phyloP scores from a whole-genome alignment of 2,797 vertebrate genomes.

The Cryptoblepharus egeriae region DNA sequence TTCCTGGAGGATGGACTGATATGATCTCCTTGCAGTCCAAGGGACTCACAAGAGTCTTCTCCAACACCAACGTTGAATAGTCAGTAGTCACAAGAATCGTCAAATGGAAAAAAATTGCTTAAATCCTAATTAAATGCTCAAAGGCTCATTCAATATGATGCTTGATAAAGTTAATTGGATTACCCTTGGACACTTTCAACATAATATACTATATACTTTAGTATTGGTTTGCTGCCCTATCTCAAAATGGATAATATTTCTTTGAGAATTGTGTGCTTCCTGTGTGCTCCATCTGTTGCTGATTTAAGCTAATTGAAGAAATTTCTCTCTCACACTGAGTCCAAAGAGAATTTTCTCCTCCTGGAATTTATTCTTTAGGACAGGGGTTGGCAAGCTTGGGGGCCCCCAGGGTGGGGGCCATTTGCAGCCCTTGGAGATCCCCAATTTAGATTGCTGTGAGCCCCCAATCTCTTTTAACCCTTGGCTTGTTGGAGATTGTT shows the following conservation, averaged over 20 bases:
- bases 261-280: conserved; percentile 50
- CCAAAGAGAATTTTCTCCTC: conserved; percentile 21
- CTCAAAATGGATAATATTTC: conserved; percentile 49
- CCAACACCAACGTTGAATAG: no score
- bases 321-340: conserved; percentile 43
- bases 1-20: no score
- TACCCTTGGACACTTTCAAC: conserved; percentile 6
- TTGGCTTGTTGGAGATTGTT: no score
- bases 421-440: no score
- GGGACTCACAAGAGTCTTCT: no score
- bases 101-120: conserved; percentile 24
- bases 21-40: no score
- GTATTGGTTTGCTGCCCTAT: conserved; percentile 32
- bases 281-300: conserved; percentile 36
- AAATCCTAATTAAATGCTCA: conserved; percentile 19
- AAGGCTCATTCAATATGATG: conserved; percentile 34
- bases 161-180: conserved; percentile 39
- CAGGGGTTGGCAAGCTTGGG: no score
- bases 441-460: no score
- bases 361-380: conserved; percentile 49
- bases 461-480: no score
- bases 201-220: background rate
- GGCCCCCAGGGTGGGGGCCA: no score
- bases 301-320: conserved; percentile 44
- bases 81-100: no score